Evolutionary conservation across 1,140 invertebrate species (phyloP), one percentile per base, ranked within the genome.

Genomic region (Caenorhabditis tropicalis): DNA sequence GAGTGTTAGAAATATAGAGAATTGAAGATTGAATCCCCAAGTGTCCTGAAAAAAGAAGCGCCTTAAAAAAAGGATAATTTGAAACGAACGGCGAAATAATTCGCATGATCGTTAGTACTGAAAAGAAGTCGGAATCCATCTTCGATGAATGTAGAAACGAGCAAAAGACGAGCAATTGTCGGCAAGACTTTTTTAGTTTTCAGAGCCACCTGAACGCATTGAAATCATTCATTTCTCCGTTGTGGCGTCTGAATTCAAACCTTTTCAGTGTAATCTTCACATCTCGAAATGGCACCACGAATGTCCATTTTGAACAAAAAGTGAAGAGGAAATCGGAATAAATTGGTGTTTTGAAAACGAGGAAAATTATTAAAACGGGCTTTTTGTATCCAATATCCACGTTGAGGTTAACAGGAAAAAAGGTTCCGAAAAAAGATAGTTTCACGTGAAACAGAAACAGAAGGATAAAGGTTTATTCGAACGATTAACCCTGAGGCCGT

Each of bases 251-350:
- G 10, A 24, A 29, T 9, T 29, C 21, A 27, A 7, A 65, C 31
- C 58, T 5, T n/a, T 36, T 74, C 65, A 43, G 65, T 21, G 65
- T 74, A 74, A 31, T 74, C 36, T 31, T 74, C 33, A n/a, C 65
- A 43, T 74, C 21, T 43, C 6, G 65, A 19, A 7, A 46, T 43
- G 36, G n/a, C 36, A 12, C 33, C 36, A 24, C 27, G 16, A 74
- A 74, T 19, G 65, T 74, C 36, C 65, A 74, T 74, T 46, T 39
- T 74, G 36, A 21, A 33, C 53, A 12, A 12, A 27, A 24, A 56
- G 39, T n/a, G n/a, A n/a, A 43, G 39, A 6, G 5, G 12, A 12
- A 43, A 6, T 5, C 39, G 39, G 39, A 43, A 43, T 43, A 12
- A 43, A 43, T 43, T 12, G 12, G 12, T 6, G 5, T 5, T 43